phyloP scores from a whole-genome alignment of 2,113 vertebrate species.

The Tonatia bakeri region DNA sequence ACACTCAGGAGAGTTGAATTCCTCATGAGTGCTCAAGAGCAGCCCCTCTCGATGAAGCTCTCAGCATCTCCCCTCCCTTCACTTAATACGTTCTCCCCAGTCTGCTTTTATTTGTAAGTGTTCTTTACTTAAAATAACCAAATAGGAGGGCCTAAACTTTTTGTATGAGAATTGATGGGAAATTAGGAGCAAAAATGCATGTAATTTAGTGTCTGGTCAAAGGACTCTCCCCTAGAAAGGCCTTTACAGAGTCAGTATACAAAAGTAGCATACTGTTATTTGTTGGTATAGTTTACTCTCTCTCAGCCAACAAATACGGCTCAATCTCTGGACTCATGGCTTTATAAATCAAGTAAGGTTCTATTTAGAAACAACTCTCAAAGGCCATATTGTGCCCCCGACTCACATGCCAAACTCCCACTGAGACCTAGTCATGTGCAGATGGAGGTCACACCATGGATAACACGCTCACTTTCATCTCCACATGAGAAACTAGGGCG shows the following conservation, averaged over 20 bases:
- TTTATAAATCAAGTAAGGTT: slow-evolving; percentile 22
- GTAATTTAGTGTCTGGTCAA: background rate
- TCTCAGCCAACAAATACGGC: background rate
- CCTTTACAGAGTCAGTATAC: background rate
- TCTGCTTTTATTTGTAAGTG: background rate
- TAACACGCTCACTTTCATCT: slow-evolving; percentile 43
- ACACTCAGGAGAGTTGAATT: background rate
- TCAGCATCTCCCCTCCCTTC: background rate
- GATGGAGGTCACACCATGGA: slow-evolving; percentile 32
- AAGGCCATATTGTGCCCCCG: slow-evolving; percentile 38
- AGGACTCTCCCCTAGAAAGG: background rate
- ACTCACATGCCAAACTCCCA: slow-evolving; percentile 46
- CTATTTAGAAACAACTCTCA: slow-evolving; percentile 58
- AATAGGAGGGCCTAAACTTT: background rate
- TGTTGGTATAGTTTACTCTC: background rate
- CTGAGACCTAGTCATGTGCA: background rate
- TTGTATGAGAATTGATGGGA: background rate
- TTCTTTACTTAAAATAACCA: slow-evolving; percentile 12
- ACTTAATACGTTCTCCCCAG: background rate
- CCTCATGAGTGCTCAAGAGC: background rate
- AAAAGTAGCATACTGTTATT: background rate
- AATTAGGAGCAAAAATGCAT: background rate
- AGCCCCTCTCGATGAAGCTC: background rate
- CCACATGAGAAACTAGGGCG: background rate
- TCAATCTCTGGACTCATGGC: background rate